A percentile compares a stretch with the other conserved stretches of the same genome.
phyloP scores from a whole-genome alignment of 2,797 vertebrate genomes.

The Sebastes ruberrimus region DNA sequence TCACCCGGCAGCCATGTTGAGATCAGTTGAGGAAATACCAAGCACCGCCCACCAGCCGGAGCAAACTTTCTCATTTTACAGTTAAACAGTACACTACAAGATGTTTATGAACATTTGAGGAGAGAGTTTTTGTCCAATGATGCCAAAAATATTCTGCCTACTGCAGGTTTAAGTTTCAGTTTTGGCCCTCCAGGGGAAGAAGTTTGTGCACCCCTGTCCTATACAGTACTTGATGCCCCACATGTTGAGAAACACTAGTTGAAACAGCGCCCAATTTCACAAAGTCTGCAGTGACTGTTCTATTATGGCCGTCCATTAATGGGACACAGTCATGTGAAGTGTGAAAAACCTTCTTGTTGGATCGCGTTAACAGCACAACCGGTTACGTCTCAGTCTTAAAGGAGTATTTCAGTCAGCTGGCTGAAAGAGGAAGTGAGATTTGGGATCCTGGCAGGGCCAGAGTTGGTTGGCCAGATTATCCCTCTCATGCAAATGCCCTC shows the following conservation, averaged over 20 bases:
- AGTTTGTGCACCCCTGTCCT: neutral
- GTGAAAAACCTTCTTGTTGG: conserved; percentile 16
- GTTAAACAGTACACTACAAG: too few relatives aligned
- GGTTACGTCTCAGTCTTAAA: conserved; percentile 53
- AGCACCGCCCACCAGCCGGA: too few relatives aligned
- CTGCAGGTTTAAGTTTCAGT: neutral
- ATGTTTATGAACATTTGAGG: too few relatives aligned
- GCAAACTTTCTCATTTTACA: too few relatives aligned
- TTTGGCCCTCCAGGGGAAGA: too few relatives aligned
- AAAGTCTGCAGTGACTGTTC: neutral
- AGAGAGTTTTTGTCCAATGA: too few relatives aligned
- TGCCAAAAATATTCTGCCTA: too few relatives aligned
- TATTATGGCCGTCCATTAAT: neutral
- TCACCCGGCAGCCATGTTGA: too few relatives aligned
- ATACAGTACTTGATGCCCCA: neutral
- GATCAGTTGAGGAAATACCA: too few relatives aligned
- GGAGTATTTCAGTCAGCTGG: conserved; percentile 57
- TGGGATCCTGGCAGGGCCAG: conserved; percentile 88
- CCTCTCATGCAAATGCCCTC: conserved; percentile 94
- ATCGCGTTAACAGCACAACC: conserved; percentile 11
- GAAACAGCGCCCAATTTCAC: neutral
- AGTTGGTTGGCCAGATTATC: conserved; percentile 92
- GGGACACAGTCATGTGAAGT: neutral
- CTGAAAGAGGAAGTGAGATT: conserved; percentile 91
- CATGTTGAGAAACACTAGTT: neutral